Evolutionary conservation across 2,113 vertebrate species (phyloP).

Genomic region (Daboia siamensis): DNA sequence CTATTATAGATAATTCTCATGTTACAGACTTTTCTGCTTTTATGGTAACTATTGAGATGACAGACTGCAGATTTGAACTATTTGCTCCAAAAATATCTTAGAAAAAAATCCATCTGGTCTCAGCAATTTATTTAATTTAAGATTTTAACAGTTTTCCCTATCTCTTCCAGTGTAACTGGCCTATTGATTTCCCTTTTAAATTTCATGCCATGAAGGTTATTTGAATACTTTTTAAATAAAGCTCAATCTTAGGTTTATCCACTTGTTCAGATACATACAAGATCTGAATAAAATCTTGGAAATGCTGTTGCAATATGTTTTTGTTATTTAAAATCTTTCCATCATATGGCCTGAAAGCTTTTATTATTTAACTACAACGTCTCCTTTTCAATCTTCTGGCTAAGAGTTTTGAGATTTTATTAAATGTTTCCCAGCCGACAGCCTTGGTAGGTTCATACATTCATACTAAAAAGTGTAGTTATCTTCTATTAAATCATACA

Average conservation of each 20-base stretch:
- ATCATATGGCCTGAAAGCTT: background rate
- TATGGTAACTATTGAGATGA: background rate
- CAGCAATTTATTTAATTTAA: background rate
- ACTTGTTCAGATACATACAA: background rate
- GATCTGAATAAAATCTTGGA: background rate
- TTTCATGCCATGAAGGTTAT: background rate
- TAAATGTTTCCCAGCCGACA: background rate
- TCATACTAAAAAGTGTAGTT: background rate
- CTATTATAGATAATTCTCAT: background rate
- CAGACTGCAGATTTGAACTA: background rate
- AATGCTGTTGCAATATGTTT: background rate
- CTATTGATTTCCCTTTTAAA: background rate
- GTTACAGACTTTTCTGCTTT: background rate
- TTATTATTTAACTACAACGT: background rate
- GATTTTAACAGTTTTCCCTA: background rate
- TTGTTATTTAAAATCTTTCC: background rate
- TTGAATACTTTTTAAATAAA: background rate
- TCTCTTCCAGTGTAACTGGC: background rate
- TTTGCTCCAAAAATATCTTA: background rate
- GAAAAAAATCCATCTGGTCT: background rate
- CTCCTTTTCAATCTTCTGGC: background rate
- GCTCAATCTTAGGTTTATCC: background rate
- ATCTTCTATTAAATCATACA: background rate
- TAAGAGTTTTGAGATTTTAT: background rate
- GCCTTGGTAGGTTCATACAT: background rate